These are phyloP conservation scores for Drosophila lacicola DNA, from an alignment of 2,888 invertebrate species.

Conservation along the genomic window DNA sequence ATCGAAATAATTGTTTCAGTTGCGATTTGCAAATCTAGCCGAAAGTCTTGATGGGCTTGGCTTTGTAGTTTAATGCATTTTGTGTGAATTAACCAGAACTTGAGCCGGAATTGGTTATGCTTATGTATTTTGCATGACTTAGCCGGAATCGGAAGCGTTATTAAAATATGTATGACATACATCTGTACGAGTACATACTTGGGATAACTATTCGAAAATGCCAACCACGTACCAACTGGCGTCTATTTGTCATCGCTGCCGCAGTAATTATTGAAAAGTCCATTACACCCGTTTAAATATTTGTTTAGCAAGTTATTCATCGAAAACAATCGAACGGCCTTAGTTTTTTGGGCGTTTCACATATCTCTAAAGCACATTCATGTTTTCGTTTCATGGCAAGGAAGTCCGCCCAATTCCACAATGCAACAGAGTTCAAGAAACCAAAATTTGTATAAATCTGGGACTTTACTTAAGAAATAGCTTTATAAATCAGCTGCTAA, in stretches of 20 bases:
- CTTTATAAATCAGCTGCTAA: too few species aligned
- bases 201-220: constrained; percentile 42
- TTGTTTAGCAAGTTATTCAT: constrained; percentile 34
- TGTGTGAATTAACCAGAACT: constrained; percentile 45
- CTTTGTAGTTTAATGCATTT: constrained; percentile 11
- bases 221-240: constrained; percentile 51
- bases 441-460: too few species aligned
- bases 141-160: constrained; percentile 60
- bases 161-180: constrained; percentile 18
- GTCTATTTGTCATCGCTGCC: constrained; percentile 54
- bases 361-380: constrained; percentile 2
- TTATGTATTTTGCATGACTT: constrained; percentile 13
- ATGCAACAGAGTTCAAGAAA: too few species aligned
- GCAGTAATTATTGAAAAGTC: constrained; percentile 44
- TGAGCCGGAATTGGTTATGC: constrained; percentile 51
- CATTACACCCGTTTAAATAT: constrained; percentile 64
- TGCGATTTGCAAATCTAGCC: neutral
- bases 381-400: neutral
- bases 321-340: constrained; percentile 32
- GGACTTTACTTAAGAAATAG: too few species aligned
- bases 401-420: constrained; percentile 1
- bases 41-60: neutral
- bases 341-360: constrained; percentile 30
- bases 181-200: constrained; percentile 5
- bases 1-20: too few species aligned